These are phyloP conservation scores for Rhinella marina DNA, from an alignment of 2,797 vertebrate species.

Conservation along the genomic window DNA sequence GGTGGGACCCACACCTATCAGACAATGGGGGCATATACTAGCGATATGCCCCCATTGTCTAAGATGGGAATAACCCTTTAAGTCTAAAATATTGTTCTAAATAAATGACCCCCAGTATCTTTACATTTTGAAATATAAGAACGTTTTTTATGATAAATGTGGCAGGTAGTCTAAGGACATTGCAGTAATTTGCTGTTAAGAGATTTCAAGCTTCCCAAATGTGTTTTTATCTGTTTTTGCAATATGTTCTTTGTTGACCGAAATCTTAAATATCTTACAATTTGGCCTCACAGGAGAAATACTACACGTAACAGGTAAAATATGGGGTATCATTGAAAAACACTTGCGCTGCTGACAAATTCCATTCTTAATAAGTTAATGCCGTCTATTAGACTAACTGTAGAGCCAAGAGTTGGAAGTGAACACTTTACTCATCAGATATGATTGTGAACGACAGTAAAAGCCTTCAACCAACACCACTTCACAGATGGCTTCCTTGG, in stretches of 20 bases:
- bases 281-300: not conserved
- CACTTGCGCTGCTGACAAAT: conserved; percentile 52
- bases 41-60: no score
- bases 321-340: conserved; percentile 28
- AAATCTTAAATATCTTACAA: conserved; percentile 18
- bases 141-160: not conserved
- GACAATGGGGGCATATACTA: no score
- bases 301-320: conserved; percentile 43
- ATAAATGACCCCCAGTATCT: not conserved
- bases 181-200: not conserved
- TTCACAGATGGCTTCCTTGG: conserved; percentile 56
- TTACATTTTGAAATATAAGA: not conserved
- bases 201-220: not conserved
- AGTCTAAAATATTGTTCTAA: not conserved
- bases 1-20: no score
- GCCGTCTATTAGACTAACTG: conserved; percentile 37
- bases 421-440: conserved; percentile 59
- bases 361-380: conserved; percentile 59
- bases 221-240: conserved; percentile 36
- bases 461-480: conserved; percentile 57
- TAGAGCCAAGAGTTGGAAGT: conserved; percentile 45
- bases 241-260: not conserved
- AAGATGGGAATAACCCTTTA: no score
- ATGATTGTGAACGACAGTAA: conserved; percentile 57
- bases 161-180: not conserved